A percentile compares a stretch with the other conserved stretches of the same genome.
Evolutionary conservation across 2,888 invertebrate genomes (phyloP).

Genomic region (Erebia aethiops): DNA sequence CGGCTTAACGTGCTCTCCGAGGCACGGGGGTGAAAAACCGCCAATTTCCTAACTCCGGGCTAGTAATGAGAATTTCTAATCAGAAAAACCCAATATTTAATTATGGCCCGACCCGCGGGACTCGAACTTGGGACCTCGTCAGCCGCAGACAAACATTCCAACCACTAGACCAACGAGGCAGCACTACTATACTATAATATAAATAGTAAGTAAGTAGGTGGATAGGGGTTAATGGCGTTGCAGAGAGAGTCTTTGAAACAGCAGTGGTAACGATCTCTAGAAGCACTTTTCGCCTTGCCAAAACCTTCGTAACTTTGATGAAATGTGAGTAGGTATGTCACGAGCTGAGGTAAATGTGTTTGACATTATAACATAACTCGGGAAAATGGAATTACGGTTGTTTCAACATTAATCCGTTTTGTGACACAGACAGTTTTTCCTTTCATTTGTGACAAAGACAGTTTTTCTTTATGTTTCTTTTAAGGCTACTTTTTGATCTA

Average conservation of each 20-base stretch:
- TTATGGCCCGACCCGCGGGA: no score
- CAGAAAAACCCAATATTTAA: no score
- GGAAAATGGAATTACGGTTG: constrained; percentile 17
- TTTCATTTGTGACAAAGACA: constrained; percentile 3
- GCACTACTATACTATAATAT: neutral
- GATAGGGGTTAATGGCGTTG: neutral
- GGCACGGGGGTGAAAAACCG: no score
- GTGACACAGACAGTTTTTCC: constrained; percentile 9
- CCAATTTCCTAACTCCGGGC: no score
- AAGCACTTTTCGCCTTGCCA: neutral
- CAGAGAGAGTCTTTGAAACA: neutral
- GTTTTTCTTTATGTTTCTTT: neutral
- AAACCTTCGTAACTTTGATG: constrained; percentile 9
- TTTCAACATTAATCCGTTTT: constrained; percentile 21
- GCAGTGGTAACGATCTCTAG: neutral
- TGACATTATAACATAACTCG: constrained; percentile 20
- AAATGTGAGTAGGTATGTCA: constrained; percentile 6
- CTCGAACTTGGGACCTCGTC: no score
- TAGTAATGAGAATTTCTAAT: no score
- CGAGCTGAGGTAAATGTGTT: constrained; percentile 15
- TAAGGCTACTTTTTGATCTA: neutral
- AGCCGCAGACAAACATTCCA: no score
- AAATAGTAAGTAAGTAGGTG: no score
- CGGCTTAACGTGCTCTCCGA: no score
- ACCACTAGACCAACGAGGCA: no score